A percentile compares a stretch with the other conserved stretches of the same genome.
Evolutionary conservation across 2,888 invertebrate species (phyloP).

Genomic region (Drosophila anomalipes): DNA sequence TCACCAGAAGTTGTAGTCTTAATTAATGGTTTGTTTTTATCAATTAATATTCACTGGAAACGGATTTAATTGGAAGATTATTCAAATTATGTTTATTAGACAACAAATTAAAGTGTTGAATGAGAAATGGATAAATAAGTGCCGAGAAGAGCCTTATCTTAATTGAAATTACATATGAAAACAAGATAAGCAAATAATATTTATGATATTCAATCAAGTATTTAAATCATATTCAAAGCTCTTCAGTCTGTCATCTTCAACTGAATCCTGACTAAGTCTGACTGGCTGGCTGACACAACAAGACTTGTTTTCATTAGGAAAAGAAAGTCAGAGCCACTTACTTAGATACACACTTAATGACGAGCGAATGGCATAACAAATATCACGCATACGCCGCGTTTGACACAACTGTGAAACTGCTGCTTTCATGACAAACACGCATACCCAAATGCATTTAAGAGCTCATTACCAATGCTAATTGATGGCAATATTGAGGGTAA

Average conservation of each 20-base stretch:
- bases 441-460: slow-evolving; percentile 68
- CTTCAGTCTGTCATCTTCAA: slow-evolving; percentile 1
- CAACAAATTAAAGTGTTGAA: background rate
- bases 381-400: slow-evolving; percentile 68
- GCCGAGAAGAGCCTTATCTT: background rate
- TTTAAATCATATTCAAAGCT: slow-evolving; percentile 13
- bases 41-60: slow-evolving; percentile 39
- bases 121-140: background rate
- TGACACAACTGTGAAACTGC: slow-evolving; percentile 39
- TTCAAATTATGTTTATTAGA: background rate
- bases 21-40: slow-evolving; percentile 63
- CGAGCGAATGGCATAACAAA: slow-evolving; percentile 50
- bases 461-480: slow-evolving; percentile 80
- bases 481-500: slow-evolving; percentile 44
- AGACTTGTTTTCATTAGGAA: slow-evolving; percentile 27
- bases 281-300: slow-evolving; percentile 3
- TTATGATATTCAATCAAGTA: slow-evolving; percentile 1
- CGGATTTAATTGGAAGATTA: slow-evolving; percentile 11
- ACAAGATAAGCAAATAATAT: background rate
- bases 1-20: slow-evolving; percentile 44
- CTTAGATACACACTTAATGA: slow-evolving; percentile 23
- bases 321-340: slow-evolving; percentile 55
- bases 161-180: background rate
- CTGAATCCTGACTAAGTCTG: background rate
- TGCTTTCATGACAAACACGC: slow-evolving; percentile 68